phyloP scores from a whole-genome alignment of 2,888 invertebrate species.

The Dioctria linearis region DNA sequence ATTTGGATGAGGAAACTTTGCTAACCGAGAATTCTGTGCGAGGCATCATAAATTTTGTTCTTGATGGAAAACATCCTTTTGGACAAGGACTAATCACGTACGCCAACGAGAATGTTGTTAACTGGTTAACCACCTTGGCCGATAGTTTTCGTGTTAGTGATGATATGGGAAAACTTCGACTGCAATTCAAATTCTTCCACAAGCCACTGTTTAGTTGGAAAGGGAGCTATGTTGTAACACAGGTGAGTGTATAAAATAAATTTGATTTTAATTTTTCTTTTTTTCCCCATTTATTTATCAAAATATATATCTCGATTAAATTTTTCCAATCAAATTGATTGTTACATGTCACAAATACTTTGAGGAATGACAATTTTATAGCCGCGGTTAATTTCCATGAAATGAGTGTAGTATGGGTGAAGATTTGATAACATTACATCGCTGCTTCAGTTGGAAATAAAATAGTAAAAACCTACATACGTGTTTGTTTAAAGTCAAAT shows the following conservation, averaged over 20 bases:
- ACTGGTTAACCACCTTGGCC: slow-evolving; percentile 96
- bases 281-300: neutral
- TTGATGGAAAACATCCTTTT: slow-evolving; percentile 94
- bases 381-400: too few species aligned
- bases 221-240: slow-evolving; percentile 97
- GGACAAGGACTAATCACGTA: slow-evolving; percentile 97
- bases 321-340: too few species aligned
- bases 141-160: slow-evolving; percentile 97
- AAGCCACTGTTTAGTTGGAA: slow-evolving; percentile 98
- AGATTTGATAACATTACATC: too few species aligned
- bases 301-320: neutral
- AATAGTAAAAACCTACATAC: too few species aligned
- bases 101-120: slow-evolving; percentile 96
- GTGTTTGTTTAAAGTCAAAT: too few species aligned
- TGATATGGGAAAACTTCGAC: slow-evolving; percentile 96
- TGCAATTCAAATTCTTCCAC: slow-evolving; percentile 94
- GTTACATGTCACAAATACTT: too few species aligned
- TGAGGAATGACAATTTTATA: too few species aligned
- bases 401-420: too few species aligned
- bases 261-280: neutral
- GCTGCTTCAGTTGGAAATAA: too few species aligned
- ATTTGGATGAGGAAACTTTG: slow-evolving; percentile 96
- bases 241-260: slow-evolving; percentile 74
- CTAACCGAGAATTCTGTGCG: slow-evolving; percentile 92
- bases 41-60: slow-evolving; percentile 93